phyloP scores from a whole-genome alignment of 2,888 invertebrate genomes.

The Agonum fuliginosum region DNA sequence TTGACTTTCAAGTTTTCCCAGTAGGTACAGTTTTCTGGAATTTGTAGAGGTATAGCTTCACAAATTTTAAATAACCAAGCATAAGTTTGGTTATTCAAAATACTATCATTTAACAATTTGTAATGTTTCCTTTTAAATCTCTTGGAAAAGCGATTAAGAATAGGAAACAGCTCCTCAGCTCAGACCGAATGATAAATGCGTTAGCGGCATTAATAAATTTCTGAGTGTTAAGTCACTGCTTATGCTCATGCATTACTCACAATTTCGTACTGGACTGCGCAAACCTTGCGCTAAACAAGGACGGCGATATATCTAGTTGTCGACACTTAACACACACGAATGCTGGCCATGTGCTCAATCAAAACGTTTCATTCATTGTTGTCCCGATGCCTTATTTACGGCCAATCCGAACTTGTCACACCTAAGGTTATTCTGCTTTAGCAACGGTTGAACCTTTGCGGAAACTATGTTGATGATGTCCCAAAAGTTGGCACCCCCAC shows the following conservation, averaged over 20 bases:
- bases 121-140: too few relatives aligned
- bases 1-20: too few relatives aligned
- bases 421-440: constrained; percentile 41
- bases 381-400: constrained; percentile 48
- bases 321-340: constrained; percentile 23
- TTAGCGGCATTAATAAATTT: neutral
- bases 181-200: constrained; percentile 10
- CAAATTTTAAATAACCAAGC: too few relatives aligned
- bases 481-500: too few relatives aligned
- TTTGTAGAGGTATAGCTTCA: too few relatives aligned
- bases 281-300: constrained; percentile 57
- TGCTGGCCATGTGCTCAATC: constrained; percentile 59
- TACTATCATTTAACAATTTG: too few relatives aligned
- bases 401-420: constrained; percentile 36
- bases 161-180: constrained; percentile 11
- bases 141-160: neutral
- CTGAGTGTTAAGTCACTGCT: neutral
- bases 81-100: too few relatives aligned
- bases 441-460: constrained; percentile 41
- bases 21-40: too few relatives aligned
- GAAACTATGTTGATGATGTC: constrained; percentile 37
- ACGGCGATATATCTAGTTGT: constrained; percentile 49
- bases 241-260: neutral
- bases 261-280: neutral
- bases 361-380: constrained; percentile 58